Percentiles rank a stretch among this genome's conserved stretches.
These are phyloP conservation scores for Oreochromis aureus DNA, from an alignment of 2,113 vertebrate genomes.

Conservation along the genomic window DNA sequence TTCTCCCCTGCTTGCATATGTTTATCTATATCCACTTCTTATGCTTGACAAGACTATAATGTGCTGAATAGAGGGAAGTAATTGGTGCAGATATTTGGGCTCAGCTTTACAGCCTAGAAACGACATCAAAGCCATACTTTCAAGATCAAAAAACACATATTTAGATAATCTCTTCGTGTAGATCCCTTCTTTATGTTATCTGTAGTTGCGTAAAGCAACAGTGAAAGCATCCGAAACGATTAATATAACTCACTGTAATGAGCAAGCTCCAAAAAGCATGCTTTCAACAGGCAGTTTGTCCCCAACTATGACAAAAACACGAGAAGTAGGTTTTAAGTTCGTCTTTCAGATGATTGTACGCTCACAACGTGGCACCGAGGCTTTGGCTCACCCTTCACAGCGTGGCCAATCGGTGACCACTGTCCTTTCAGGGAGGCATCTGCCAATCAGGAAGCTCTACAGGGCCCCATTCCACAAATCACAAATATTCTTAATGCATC, in stretches of 20 bases:
- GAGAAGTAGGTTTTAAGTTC: not conserved
- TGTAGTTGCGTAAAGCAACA: not conserved
- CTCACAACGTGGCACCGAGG: slow-evolving; percentile 9
- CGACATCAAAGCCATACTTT: slow-evolving; percentile 66
- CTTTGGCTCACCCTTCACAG: not conserved
- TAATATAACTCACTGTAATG: not conserved
- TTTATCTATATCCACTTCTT: slow-evolving; percentile 24
- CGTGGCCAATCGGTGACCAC: slow-evolving; percentile 23
- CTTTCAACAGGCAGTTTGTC: not conserved
- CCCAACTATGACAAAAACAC: not conserved
- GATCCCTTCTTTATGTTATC: slow-evolving; percentile 36
- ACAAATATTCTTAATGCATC: slow-evolving; percentile 16
- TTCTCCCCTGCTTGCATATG: slow-evolving; percentile 17
- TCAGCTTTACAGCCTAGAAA: slow-evolving; percentile 47
- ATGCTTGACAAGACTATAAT: slow-evolving; percentile 33
- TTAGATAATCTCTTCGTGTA: slow-evolving; percentile 31
- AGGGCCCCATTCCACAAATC: slow-evolving; percentile 37
- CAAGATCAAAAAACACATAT: slow-evolving; percentile 43
- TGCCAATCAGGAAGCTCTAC: slow-evolving; percentile 64
- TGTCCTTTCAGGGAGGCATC: slow-evolving; percentile 67
- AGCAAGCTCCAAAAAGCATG: not conserved
- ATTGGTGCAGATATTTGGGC: slow-evolving; percentile 25
- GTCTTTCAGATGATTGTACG: slow-evolving; percentile 11
- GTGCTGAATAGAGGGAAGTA: slow-evolving; percentile 30
- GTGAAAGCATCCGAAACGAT: not conserved